Conservation (phyloP, 2,888 invertebrate species). For the Cheilosia variabilis region DNA sequence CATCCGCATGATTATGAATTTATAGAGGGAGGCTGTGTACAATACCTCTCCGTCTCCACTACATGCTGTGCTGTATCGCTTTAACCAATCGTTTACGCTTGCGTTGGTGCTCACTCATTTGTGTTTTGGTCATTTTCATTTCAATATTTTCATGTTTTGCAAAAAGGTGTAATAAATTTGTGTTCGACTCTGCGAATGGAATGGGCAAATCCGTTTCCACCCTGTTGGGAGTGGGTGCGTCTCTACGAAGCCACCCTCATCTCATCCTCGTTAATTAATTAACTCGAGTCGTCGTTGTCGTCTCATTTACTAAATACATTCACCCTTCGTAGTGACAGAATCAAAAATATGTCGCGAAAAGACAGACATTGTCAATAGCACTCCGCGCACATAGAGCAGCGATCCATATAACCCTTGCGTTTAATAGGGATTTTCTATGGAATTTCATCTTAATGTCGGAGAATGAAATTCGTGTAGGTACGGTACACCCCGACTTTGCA, state of each 20-base stretch:
- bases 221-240: not conserved
- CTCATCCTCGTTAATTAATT: constrained; percentile 50
- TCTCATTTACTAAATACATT: constrained; percentile 15
- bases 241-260: not conserved
- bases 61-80: constrained; percentile 24
- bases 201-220: too few species aligned
- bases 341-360: constrained; percentile 23
- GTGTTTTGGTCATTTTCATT: constrained; percentile 69
- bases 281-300: constrained; percentile 15
- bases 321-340: constrained; percentile 30
- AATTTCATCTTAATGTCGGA: constrained; percentile 27
- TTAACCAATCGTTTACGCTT: constrained; percentile 64
- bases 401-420: not conserved
- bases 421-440: constrained; percentile 8
- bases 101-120: constrained; percentile 67
- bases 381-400: not conserved
- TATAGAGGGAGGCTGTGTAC: constrained; percentile 22
- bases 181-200: not conserved
- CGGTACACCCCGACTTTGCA: not conserved
- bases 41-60: not conserved
- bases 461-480: not conserved
- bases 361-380: constrained; percentile 20
- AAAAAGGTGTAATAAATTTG: constrained; percentile 19
- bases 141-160: constrained; percentile 47
- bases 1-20: constrained; percentile 60